Conservation (phyloP, 2,113 vertebrate species). For the Hiodon alosoides region DNA sequence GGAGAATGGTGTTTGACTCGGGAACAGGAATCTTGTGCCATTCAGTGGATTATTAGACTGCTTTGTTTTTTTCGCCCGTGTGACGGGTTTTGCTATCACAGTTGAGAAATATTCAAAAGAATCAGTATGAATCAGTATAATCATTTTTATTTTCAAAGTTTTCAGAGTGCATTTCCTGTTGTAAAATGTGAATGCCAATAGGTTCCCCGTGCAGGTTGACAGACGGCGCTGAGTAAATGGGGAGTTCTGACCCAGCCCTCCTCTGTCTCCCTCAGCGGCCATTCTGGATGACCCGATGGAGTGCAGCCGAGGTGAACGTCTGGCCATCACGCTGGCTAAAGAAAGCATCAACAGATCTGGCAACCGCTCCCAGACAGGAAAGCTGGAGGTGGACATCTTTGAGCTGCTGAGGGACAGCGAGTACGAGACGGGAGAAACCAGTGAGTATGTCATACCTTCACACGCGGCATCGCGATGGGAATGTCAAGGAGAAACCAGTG, state of each 20-base stretch:
- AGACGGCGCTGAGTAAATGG: background rate
- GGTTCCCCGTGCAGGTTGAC: too few species aligned
- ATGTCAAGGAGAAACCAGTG: background rate
- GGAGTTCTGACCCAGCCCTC: constrained; percentile 7
- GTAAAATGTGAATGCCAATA: too few species aligned
- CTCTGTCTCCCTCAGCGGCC: constrained; percentile 59
- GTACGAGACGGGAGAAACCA: constrained; percentile 96
- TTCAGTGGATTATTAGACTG: too few species aligned
- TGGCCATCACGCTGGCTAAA: constrained; percentile 96
- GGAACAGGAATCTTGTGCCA: too few species aligned
- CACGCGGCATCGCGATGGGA: too few species aligned
- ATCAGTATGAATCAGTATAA: too few species aligned
- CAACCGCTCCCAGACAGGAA: constrained; percentile 83
- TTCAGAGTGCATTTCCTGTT: too few species aligned
- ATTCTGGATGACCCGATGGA: constrained; percentile 99
- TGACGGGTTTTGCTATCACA: too few species aligned
- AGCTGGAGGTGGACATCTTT: constrained; percentile 94
- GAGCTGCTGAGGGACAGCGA: constrained; percentile 95
- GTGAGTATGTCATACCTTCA: constrained; percentile 59
- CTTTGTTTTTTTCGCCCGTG: too few species aligned
- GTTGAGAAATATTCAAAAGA: too few species aligned
- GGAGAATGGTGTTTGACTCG: too few species aligned
- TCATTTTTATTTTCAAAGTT: too few species aligned
- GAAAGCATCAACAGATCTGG: constrained; percentile 87
- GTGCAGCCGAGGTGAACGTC: constrained; percentile 92